Conservation (phyloP, 1,140 invertebrate genomes). For the Drosophila navojoa region DNA sequence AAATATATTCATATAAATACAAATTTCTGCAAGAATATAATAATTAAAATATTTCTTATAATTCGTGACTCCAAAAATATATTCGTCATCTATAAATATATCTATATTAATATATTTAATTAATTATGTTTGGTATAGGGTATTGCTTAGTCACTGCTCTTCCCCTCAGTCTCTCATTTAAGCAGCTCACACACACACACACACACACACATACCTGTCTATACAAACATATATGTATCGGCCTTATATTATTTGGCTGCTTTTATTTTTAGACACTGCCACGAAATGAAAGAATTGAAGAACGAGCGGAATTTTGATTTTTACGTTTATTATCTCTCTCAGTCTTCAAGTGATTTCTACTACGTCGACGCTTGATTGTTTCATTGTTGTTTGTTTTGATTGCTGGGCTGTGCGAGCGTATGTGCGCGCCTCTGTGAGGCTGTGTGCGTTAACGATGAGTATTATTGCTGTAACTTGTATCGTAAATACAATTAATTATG, state of each 20-base stretch:
- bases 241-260: slow-evolving; percentile 28
- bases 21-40: too few species aligned
- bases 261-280: slow-evolving; percentile 63
- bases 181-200: neutral
- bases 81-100: too few species aligned
- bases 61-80: too few species aligned
- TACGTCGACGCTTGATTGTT: slow-evolving; percentile 46
- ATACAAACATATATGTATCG: slow-evolving; percentile 10
- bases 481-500: slow-evolving; percentile 72
- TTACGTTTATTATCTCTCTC: slow-evolving; percentile 57
- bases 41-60: too few species aligned
- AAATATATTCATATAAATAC: too few species aligned
- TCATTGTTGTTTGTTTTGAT: slow-evolving; percentile 47
- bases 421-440: slow-evolving; percentile 16
- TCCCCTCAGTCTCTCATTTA: neutral
- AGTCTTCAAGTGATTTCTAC: slow-evolving; percentile 22
- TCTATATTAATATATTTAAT: too few species aligned
- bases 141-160: neutral
- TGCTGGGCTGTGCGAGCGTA: neutral
- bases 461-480: slow-evolving; percentile 59
- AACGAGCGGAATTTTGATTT: slow-evolving; percentile 46
- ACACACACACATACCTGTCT: neutral
- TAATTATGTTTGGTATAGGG: neutral
- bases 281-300: slow-evolving; percentile 36
- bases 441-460: slow-evolving; percentile 50